Percentiles rank a stretch among this genome's conserved stretches.
Conservation (phyloP, 2,797 vertebrate species). For the Erpetoichthys calabaricus region DNA sequence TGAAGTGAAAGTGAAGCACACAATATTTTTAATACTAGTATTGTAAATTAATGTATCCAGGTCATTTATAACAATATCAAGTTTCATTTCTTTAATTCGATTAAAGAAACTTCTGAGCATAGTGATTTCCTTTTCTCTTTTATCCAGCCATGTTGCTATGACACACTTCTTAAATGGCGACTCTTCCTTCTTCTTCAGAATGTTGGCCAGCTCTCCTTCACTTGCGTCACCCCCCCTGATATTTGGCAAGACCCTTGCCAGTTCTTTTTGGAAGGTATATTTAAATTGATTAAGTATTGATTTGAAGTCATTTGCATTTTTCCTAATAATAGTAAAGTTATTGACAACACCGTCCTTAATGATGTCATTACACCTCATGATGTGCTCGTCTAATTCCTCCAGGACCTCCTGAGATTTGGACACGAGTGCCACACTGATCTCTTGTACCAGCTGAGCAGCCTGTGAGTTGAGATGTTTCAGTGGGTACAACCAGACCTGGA, state of each 20-base stretch:
- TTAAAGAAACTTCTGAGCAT: slow-evolving; percentile 17
- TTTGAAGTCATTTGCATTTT: slow-evolving; percentile 21
- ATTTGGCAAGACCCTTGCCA: slow-evolving; percentile 19
- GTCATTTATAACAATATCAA: neutral
- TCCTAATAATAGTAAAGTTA: slow-evolving; percentile 16
- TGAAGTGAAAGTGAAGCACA: slow-evolving; percentile 23
- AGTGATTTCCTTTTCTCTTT: slow-evolving; percentile 19
- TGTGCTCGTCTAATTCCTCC: slow-evolving; percentile 21
- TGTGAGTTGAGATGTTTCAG: too few species aligned
- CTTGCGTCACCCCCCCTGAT: slow-evolving; percentile 24
- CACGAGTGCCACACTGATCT: too few species aligned
- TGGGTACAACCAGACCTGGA: too few species aligned
- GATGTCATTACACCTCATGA: slow-evolving; percentile 24
- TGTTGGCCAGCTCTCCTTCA: slow-evolving; percentile 13
- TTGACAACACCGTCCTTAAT: slow-evolving; percentile 1
- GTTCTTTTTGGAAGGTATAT: slow-evolving; percentile 8
- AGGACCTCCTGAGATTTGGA: slow-evolving; percentile 17
- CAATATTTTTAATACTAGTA: slow-evolving; percentile 7
- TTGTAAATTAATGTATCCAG: slow-evolving; percentile 4
- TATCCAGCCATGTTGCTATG: slow-evolving; percentile 29
- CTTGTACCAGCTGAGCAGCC: too few species aligned
- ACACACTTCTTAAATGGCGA: slow-evolving; percentile 26
- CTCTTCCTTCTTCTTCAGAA: slow-evolving; percentile 15
- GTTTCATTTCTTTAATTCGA: slow-evolving; percentile 19
- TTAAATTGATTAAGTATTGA: slow-evolving; percentile 16